Evolutionary conservation across 2,797 vertebrate species (phyloP).

Genomic region (Tolypeutes matacus): DNA sequence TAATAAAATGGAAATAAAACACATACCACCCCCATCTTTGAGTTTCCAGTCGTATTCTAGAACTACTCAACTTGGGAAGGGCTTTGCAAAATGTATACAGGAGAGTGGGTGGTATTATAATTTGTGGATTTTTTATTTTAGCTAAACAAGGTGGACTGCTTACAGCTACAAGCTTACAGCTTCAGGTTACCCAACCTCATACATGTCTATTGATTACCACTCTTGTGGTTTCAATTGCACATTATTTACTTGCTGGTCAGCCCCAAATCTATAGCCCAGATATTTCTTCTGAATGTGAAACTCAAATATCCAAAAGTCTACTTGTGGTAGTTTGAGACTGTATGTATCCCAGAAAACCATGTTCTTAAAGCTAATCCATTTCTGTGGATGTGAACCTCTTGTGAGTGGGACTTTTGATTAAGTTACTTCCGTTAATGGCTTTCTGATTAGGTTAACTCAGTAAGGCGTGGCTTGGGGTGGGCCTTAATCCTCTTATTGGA

Average conservation of each 20-base stretch:
- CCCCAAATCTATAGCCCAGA: not conserved
- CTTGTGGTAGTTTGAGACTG: no score
- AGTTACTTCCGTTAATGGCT: no score
- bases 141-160: not conserved
- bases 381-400: no score
- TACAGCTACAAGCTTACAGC: not conserved
- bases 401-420: no score
- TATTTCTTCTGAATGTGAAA: slow-evolving; percentile 16
- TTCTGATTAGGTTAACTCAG: no score
- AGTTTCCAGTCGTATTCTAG: not conserved
- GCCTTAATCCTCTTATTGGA: no score
- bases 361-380: no score
- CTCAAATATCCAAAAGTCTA: not conserved
- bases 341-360: no score
- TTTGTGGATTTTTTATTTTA: slow-evolving; percentile 10
- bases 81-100: not conserved
- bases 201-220: not conserved
- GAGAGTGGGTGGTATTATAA: not conserved
- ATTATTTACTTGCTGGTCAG: not conserved
- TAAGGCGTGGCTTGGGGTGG: no score
- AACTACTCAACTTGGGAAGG: not conserved
- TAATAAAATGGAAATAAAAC: not conserved
- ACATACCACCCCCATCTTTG: not conserved
- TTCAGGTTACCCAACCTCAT: not conserved
- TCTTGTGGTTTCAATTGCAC: not conserved